Conservation (phyloP, 2,888 invertebrate genomes). For the Mylabris sibirica region DNA sequence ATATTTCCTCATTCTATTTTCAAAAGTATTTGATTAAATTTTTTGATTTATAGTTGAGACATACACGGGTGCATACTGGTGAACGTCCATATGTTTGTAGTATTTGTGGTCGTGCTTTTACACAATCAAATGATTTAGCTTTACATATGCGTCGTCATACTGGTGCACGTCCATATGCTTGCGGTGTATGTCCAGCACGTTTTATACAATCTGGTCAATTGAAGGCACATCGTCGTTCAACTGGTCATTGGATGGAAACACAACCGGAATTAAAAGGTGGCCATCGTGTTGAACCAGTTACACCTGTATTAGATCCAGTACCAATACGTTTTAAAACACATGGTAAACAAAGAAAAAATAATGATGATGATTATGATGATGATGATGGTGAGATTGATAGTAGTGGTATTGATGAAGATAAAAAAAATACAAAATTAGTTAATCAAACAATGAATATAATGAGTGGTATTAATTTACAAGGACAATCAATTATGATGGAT, state of each 20-base stretch:
- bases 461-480: conserved; percentile 48
- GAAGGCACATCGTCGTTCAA: conserved; percentile 70
- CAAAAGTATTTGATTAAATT: not conserved
- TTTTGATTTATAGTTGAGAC: conserved; percentile 54
- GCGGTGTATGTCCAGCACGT: conserved; percentile 72
- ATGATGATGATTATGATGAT: conserved; percentile 34
- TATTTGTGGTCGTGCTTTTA: conserved; percentile 64
- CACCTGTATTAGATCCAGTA: conserved; percentile 55
- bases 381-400: conserved; percentile 28
- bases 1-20: conserved; percentile 37
- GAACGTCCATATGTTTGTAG: conserved; percentile 61
- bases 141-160: conserved; percentile 75
- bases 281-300: conserved; percentile 59
- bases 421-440: conserved; percentile 29
- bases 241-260: conserved; percentile 66
- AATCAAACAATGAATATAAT: conserved; percentile 49
- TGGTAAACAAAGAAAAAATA: conserved; percentile 45
- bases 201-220: conserved; percentile 71
- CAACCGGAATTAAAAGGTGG: conserved; percentile 60
- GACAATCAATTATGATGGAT: conserved; percentile 50
- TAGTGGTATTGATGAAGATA: conserved; percentile 18
- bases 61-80: conserved; percentile 61
- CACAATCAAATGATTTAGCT: conserved; percentile 76
- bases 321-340: conserved; percentile 59
- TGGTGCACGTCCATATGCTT: conserved; percentile 72